phyloP scores from a whole-genome alignment of 1,140 invertebrate species.

The Homarus americanus region DNA sequence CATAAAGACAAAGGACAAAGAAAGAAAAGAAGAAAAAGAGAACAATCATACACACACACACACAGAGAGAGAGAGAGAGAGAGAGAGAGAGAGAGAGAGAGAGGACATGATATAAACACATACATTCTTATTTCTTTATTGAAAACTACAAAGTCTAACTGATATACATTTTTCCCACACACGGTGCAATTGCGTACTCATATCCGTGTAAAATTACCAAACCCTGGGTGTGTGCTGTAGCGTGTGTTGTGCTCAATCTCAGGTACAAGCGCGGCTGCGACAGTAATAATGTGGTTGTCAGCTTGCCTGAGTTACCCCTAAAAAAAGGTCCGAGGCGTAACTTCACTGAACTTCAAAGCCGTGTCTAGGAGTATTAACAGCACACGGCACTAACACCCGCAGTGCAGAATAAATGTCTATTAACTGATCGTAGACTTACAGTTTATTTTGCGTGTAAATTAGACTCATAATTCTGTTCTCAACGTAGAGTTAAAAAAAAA shows the following conservation, averaged over 20 bases:
- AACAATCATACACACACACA: no score
- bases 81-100: background rate
- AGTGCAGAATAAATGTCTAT: background rate
- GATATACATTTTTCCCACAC: background rate
- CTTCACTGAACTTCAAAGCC: background rate
- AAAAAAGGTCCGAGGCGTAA: background rate
- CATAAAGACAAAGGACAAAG: background rate
- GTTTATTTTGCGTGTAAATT: slow-evolving; percentile 5
- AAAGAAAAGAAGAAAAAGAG: background rate
- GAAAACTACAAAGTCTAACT: background rate
- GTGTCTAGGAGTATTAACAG: background rate
- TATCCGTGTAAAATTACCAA: background rate
- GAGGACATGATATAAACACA: background rate
- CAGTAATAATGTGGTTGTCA: background rate
- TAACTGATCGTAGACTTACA: background rate
- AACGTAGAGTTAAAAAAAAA: no score
- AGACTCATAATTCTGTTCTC: background rate
- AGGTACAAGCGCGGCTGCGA: background rate
- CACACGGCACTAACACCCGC: background rate
- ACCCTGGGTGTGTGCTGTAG: background rate
- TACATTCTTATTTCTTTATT: no score
- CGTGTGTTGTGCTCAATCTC: background rate
- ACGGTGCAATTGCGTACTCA: slow-evolving; percentile 8
- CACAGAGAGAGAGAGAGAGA: background rate
- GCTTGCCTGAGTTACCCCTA: background rate